phyloP scores from a whole-genome alignment of 2,888 invertebrate genomes.

The Seira sanloemensis region DNA sequence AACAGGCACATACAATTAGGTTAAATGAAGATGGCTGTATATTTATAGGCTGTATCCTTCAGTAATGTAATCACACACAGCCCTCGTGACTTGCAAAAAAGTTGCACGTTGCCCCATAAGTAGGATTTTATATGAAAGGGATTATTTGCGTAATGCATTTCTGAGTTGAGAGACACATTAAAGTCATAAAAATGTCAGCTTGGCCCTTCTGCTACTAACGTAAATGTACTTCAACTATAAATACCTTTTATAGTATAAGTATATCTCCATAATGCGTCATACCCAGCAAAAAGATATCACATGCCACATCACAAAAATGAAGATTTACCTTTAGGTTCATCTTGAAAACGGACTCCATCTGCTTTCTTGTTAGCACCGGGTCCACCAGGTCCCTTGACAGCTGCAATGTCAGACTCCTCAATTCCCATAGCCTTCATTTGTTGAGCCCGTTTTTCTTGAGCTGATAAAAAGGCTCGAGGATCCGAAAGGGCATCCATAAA shows the following conservation, averaged over 20 bases:
- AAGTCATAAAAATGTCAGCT: too few relatives aligned
- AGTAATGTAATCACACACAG: too few relatives aligned
- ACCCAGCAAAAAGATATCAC: neutral
- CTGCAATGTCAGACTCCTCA: conserved; percentile 82
- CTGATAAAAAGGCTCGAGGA: conserved; percentile 97
- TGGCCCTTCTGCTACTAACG: too few relatives aligned
- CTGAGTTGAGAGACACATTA: too few relatives aligned
- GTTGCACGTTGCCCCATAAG: too few relatives aligned
- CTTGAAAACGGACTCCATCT: conserved; percentile 72
- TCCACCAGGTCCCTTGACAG: conserved; percentile 68
- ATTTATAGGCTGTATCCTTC: too few relatives aligned
- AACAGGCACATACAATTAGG: too few relatives aligned
- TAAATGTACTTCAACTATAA: neutral
- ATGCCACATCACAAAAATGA: neutral
- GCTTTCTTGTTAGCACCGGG: conserved; percentile 61
- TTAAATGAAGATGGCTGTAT: too few relatives aligned
- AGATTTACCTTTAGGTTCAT: conserved; percentile 70
- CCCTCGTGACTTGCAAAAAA: too few relatives aligned
- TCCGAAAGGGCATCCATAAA: conserved; percentile 99
- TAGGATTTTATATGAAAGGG: too few relatives aligned
- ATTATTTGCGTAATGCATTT: too few relatives aligned
- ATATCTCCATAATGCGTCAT: neutral
- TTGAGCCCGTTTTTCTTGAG: conserved; percentile 92
- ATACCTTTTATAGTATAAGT: neutral
- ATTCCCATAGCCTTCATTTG: conserved; percentile 99